Evolutionary conservation across 2,113 vertebrate species (phyloP), one percentile per base, ranked within the genome.

Genomic region (Nibea coibor): DNA sequence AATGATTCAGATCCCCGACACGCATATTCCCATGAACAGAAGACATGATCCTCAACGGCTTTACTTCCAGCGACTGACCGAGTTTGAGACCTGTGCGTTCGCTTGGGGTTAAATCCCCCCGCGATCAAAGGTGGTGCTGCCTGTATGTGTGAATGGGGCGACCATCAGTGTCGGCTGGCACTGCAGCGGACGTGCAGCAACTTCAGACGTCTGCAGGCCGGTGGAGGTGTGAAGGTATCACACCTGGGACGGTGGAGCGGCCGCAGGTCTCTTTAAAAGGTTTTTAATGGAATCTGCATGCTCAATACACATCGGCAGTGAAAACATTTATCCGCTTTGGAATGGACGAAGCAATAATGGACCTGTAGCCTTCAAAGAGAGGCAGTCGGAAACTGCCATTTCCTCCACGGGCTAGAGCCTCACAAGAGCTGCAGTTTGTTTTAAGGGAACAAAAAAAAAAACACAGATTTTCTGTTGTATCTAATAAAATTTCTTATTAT

Each of bases 241-340:
- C 93, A 89, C 91, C 89, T 79, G 68, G 81, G 72, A 63, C 78
- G 74, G 31, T 86, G 89, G 75, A 82, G 75, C 61, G 62, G 59
- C 86, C 88, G 86, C 78, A 28, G 62, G 62, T 82, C 80, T 72
- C 70, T 81, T 82, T 72, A 87, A 90, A 80, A 59, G 35, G 82
- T 8, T 66, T 91, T 82, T 94, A 95, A 95, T 94, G 92, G 91
- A 90, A 89, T 92, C 85, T 87, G 81, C 86, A 72, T 64, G 57
- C 72, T 77, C 87, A 96, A 96, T 96, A 96, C 94, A 95, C 95
- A 95, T 93, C 81, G 51, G 26, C 79, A 93, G 92, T 72, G 88
- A 94, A 93, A 94, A 95, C 92, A 94, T 93, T 91, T 86, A 91
- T 71, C 80, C 79, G 85, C 92, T 91, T 90, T 90, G 89, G 77